Percentiles rank a stretch among this genome's conserved stretches.
Conservation (phyloP, 2,888 invertebrate genomes). For the Gymnocheta viridis region DNA sequence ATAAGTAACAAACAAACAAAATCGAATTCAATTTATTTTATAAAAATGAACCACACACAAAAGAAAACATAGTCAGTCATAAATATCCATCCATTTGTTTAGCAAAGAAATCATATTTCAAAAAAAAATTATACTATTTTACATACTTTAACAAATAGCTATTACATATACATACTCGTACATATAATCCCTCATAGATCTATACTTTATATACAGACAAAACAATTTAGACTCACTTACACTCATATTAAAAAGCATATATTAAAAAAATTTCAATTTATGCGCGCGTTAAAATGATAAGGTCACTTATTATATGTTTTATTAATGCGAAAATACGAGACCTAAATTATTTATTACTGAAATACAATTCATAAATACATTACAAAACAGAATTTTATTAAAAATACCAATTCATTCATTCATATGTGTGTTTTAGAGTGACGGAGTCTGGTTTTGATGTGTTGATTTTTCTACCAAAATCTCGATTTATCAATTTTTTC, state of each 20-base stretch:
- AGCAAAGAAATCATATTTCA: constrained; percentile 63
- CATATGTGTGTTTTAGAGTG: no score
- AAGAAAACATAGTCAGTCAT: constrained; percentile 61
- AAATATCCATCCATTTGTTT: constrained; percentile 68
- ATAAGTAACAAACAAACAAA: constrained; percentile 12
- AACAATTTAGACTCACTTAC: background rate
- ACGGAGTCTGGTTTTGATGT: no score
- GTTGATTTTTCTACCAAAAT: no score
- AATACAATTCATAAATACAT: no score
- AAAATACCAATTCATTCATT: no score
- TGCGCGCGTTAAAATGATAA: background rate
- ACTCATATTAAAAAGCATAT: constrained; percentile 20
- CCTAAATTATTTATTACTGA: no score
- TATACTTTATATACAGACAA: background rate
- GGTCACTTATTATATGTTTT: background rate
- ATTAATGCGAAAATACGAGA: background rate
- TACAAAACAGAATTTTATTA: no score
- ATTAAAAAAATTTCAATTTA: constrained; percentile 20
- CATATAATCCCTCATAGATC: constrained; percentile 26
- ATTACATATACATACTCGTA: no score
- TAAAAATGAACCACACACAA: constrained; percentile 25
- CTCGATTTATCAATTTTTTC: no score
- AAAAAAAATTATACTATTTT: background rate
- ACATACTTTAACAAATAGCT: constrained; percentile 15
- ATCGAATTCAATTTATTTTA: constrained; percentile 44